These are phyloP conservation scores for Stigmatopora nigra DNA, from an alignment of 2,113 vertebrate species.

Conservation along the genomic window DNA sequence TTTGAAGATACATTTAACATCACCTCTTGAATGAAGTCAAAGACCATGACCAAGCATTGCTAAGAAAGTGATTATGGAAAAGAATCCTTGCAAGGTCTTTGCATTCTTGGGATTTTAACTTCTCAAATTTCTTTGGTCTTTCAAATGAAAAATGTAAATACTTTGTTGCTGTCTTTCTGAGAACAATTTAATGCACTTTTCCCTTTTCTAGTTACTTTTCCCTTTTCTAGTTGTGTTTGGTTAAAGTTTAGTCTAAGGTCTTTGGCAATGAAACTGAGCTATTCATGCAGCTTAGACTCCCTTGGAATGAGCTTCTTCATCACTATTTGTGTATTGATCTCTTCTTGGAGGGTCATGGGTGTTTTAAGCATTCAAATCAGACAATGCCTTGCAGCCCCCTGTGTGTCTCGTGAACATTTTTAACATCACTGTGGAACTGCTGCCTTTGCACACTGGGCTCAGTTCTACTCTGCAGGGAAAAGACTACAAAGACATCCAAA, in stretches of 20 bases:
- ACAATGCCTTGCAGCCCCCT: conserved; percentile 52
- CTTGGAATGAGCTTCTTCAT: conserved; percentile 43
- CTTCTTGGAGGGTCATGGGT: conserved; percentile 55
- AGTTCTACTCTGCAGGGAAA: conserved; percentile 39
- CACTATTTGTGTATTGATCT: conserved; percentile 61
- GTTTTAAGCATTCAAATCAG: conserved; percentile 49
- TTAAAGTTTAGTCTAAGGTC: conserved; percentile 49
- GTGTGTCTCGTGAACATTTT: conserved; percentile 53
- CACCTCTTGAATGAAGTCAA: conserved; percentile 65
- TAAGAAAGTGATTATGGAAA: conserved; percentile 33
- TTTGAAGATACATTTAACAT: conserved; percentile 66
- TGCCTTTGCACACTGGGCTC: conserved; percentile 42
- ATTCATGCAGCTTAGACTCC: conserved; percentile 38
- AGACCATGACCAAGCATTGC: conserved; percentile 41
- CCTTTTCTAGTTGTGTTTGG: conserved; percentile 32
- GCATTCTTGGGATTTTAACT: conserved; percentile 9
- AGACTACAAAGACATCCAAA: conserved; percentile 61
- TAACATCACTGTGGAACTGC: conserved; percentile 48
- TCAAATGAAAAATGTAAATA: conserved; percentile 14
- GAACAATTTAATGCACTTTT: conserved; percentile 29
- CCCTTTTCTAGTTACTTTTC: conserved; percentile 33
- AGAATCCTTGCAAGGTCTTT: conserved; percentile 21
- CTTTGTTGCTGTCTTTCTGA: conserved; percentile 7
- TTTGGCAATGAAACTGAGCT: conserved; percentile 52
- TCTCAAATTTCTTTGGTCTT: conserved; percentile 24